Base-by-base conservation (phyloP, 2,113 vertebrate genomes). In the Phaethon lepturus region DNA sequence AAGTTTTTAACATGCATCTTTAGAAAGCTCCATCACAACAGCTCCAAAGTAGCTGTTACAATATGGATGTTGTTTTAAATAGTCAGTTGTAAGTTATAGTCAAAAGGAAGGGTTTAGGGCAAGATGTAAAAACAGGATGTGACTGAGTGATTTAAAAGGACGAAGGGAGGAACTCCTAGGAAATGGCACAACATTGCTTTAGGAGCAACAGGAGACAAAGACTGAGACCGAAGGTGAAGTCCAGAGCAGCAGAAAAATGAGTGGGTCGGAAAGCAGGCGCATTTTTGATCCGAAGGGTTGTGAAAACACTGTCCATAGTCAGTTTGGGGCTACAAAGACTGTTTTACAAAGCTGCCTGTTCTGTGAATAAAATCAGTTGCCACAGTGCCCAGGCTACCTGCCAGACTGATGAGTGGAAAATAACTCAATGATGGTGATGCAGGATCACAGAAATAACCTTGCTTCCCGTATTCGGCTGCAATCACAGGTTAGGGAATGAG, bases 141-240 rank as follows among this genome's bases (percentile, higher is more conserved):
- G 86, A 91, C 91, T 86, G 90, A 93, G 74, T 94, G 96, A 97
- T 96, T 98, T 97, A 95, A 92, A 95, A 95, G 93, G 44, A 97
- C 23, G 58, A 92, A 84, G 76, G 78, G 83, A 96, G 81, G 76
- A 92, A 90, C 79, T 82, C 93, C 71, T 93, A 87, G 95, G 88
- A 97, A 98, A 95, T 81, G 71, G 60, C 71, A 95, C 28, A 60
- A 47, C 1, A 8, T 44, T 87, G 45, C 79, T 92, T 60, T 69
- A 69, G 87, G 85, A 95, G 80, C 47, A 94, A 86, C 88, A 95
- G 66, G 66, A 93, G 89, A 53, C 59, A 79, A 79, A 91, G 74
- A 35, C 35, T 52, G 66, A 87, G 91, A 75, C 55, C 1, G 17
- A 91, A 94, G 89, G 95, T 95, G 86, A 94, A 89, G 89, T 94